These are phyloP conservation scores for Petromus typicus DNA, from an alignment of 2,113 vertebrate genomes.

Conservation along the genomic window DNA sequence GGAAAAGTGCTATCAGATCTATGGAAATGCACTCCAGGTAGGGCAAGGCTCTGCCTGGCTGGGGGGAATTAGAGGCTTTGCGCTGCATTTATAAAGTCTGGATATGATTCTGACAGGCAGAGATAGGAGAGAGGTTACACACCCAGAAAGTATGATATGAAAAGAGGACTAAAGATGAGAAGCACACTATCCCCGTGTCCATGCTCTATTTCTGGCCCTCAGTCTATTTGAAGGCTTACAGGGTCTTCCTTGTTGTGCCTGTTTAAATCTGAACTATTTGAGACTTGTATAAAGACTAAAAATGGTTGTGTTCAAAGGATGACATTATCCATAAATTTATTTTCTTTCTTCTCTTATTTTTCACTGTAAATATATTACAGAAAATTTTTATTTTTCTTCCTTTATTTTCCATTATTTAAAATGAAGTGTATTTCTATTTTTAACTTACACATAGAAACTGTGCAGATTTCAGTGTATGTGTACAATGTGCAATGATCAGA, in stretches of 20 bases:
- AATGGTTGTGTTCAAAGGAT: constrained; percentile 14
- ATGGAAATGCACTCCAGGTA: neutral
- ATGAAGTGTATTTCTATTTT: neutral
- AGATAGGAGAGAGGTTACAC: neutral
- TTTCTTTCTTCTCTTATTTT: constrained; percentile 32
- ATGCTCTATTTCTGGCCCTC: constrained; percentile 7
- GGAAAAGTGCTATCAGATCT: neutral
- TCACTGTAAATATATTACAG: constrained; percentile 26
- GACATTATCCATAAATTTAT: constrained; percentile 37
- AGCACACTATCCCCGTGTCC: neutral
- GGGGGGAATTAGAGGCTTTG: neutral
- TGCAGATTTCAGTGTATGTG: neutral
- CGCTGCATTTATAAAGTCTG: neutral
- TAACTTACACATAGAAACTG: no score
- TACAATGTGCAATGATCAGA: neutral
- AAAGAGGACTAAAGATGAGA: neutral
- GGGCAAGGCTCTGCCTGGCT: neutral
- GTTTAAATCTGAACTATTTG: neutral
- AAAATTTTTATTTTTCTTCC: neutral
- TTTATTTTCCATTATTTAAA: neutral
- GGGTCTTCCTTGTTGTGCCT: neutral
- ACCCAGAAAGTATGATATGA: neutral
- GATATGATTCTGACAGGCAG: neutral
- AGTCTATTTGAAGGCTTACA: neutral
- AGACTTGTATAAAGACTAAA: neutral